phyloP scores from a whole-genome alignment of 2,888 invertebrate species.

The Leptinotarsa juncta region DNA sequence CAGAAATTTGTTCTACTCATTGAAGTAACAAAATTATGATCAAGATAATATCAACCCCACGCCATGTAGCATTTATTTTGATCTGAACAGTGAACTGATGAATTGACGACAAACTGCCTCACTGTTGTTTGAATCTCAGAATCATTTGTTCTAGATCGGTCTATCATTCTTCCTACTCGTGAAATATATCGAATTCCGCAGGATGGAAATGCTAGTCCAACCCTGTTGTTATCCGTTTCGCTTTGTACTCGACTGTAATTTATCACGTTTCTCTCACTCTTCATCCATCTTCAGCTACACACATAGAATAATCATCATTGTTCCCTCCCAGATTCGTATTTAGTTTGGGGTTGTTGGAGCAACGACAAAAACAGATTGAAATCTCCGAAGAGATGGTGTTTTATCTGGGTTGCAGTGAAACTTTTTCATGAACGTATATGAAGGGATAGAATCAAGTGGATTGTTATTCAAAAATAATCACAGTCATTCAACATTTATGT shows the following conservation, averaged over 20 bases:
- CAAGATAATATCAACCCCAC: not conserved
- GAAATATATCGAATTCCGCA: conserved; percentile 5
- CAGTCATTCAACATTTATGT: no score
- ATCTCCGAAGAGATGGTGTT: not conserved
- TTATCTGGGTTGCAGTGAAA: not conserved
- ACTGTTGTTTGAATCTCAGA: conserved; percentile 21
- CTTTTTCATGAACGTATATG: no score
- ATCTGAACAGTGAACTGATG: not conserved
- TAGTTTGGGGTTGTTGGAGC: conserved; percentile 23
- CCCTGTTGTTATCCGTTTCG: conserved; percentile 21
- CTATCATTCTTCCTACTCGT: not conserved
- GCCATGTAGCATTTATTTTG: not conserved
- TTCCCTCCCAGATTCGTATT: conserved; percentile 42
- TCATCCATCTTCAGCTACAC: conserved; percentile 48
- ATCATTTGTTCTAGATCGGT: conserved; percentile 20
- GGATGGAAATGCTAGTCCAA: conserved; percentile 25
- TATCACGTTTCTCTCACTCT: conserved; percentile 45
- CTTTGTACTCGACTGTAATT: conserved; percentile 33
- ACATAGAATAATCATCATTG: conserved; percentile 41
- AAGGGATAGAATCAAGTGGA: no score
- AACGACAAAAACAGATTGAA: conserved; percentile 11
- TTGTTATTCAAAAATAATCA: no score
- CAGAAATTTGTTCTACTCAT: no score
- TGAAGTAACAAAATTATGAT: no score
- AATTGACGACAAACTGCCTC: not conserved